Evolutionary conservation across 2,888 invertebrate genomes (phyloP).

Genomic region (Sycophila texana): DNA sequence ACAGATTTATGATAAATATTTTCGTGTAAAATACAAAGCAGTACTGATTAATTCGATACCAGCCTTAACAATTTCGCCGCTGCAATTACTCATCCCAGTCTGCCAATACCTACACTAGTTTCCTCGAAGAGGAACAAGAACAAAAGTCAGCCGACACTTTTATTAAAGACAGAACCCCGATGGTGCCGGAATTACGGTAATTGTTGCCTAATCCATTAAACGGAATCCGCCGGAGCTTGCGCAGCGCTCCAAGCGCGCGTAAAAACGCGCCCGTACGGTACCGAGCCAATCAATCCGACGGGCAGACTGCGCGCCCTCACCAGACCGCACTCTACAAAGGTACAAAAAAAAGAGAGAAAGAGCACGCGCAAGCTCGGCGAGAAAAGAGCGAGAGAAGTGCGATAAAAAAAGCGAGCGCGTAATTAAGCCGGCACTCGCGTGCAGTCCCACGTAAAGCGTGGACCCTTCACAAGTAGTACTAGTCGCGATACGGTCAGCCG

Average conservation of each 20-base stretch:
- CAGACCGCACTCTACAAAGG: background rate
- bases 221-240: background rate
- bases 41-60: too few species aligned
- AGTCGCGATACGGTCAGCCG: background rate
- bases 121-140: background rate
- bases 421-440: constrained; percentile 23
- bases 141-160: background rate
- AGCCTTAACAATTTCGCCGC: too few species aligned
- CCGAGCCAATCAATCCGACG: constrained; percentile 20
- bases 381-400: background rate
- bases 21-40: too few species aligned
- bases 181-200: background rate
- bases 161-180: background rate
- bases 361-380: background rate
- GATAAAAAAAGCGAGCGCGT: constrained; percentile 34
- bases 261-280: background rate
- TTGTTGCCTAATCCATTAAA: background rate
- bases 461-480: background rate
- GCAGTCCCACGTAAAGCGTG: constrained; percentile 5
- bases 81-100: too few species aligned
- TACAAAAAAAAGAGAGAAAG: background rate
- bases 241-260: background rate
- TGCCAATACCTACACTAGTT: too few species aligned
- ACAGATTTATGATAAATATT: too few species aligned
- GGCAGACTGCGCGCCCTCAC: background rate